These are phyloP conservation scores for Carollia perspicillata DNA, from an alignment of 2,113 vertebrate genomes.

Conservation along the genomic window DNA sequence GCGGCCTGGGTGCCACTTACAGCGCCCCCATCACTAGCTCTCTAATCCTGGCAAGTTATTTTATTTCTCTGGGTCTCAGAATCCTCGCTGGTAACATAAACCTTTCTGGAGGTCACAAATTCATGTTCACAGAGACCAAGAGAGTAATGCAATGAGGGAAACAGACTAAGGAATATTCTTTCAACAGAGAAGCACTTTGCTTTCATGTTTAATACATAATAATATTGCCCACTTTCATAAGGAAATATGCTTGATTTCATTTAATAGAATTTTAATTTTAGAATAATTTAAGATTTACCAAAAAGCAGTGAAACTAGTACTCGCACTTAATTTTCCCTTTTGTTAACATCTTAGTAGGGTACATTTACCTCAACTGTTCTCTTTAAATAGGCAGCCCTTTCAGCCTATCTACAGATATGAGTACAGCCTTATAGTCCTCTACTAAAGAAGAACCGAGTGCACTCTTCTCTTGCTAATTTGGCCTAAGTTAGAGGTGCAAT, in stretches of 20 bases:
- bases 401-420: background rate
- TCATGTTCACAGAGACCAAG: background rate
- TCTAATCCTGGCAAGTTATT: background rate
- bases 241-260: background rate
- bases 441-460: background rate
- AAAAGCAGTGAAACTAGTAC: background rate
- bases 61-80: background rate
- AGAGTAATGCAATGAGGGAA: background rate
- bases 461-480: background rate
- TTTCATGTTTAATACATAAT: background rate
- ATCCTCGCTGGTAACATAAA: background rate
- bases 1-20: background rate
- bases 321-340: background rate
- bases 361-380: background rate
- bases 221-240: background rate
- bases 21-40: background rate
- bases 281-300: background rate
- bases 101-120: background rate
- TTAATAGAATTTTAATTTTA: background rate
- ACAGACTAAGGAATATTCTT: background rate
- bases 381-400: background rate
- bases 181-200: background rate
- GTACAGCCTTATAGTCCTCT: background rate
- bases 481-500: background rate
- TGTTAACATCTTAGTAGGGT: background rate